A percentile compares a stretch with the other conserved stretches of the same genome.
Conservation (phyloP, 1,140 invertebrate genomes). For the Callitettix versicolor region DNA sequence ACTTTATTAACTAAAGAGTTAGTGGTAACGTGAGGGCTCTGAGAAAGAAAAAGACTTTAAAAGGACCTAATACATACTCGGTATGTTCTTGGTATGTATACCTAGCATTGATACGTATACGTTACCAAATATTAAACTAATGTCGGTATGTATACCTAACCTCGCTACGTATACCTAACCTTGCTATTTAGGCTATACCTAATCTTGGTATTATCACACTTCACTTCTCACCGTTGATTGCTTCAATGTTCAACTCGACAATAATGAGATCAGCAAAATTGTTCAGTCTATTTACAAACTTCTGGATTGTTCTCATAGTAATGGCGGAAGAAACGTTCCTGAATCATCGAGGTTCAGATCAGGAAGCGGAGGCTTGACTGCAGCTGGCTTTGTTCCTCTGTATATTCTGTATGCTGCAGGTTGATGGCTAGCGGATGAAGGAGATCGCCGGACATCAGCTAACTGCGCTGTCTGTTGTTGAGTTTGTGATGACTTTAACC, state of each 20-base stretch:
- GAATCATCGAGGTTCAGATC: slow-evolving; percentile 52
- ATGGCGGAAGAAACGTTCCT: slow-evolving; percentile 52
- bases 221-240: too few relatives aligned
- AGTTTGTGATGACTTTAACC: slow-evolving; percentile 39
- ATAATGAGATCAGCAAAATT: slow-evolving; percentile 11
- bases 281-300: neutral
- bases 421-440: slow-evolving; percentile 14
- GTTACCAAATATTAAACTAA: too few relatives aligned
- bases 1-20: neutral
- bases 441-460: slow-evolving; percentile 13
- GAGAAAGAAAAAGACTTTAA: too few relatives aligned
- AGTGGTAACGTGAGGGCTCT: too few relatives aligned
- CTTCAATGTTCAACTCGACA: too few relatives aligned
- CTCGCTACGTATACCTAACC: slow-evolving; percentile 2
- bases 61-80: too few relatives aligned
- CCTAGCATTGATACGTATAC: too few relatives aligned
- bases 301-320: slow-evolving; percentile 33
- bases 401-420: neutral
- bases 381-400: neutral
- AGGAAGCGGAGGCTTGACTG: neutral
- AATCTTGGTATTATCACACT: too few relatives aligned
- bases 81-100: too few relatives aligned
- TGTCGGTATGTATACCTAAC: too few relatives aligned
- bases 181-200: neutral
- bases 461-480: slow-evolving; percentile 3